Percentiles rank a stretch among this genome's conserved stretches.
phyloP scores from a whole-genome alignment of 2,888 invertebrate species.

The Koerneria pararmatus region DNA sequence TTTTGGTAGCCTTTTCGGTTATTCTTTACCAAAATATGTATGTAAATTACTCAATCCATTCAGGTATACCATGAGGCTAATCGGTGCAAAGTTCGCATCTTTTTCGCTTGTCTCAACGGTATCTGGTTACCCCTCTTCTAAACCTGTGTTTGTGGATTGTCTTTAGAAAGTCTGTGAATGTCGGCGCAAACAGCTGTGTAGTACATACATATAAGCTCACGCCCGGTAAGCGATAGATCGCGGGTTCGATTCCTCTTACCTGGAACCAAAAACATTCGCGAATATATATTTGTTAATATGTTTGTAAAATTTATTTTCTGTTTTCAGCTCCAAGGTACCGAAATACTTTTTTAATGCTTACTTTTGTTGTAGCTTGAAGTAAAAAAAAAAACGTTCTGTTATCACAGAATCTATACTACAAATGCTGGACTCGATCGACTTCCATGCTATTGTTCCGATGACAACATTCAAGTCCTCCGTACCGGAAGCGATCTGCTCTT shows the following conservation, averaged over 20 bases:
- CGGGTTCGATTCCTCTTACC: too few species aligned
- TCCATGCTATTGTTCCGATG: constrained; percentile 15
- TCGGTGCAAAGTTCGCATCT: background rate
- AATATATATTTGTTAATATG: too few species aligned
- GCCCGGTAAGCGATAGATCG: too few species aligned
- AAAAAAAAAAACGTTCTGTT: background rate
- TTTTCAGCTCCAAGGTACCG: too few species aligned
- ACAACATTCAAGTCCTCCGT: constrained; percentile 13
- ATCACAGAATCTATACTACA: constrained; percentile 14
- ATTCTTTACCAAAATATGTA: background rate
- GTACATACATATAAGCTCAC: too few species aligned
- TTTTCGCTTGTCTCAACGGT: constrained; percentile 20
- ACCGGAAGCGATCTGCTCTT: constrained; percentile 12
- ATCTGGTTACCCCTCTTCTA: too few species aligned
- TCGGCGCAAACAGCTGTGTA: too few species aligned
- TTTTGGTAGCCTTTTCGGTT: background rate
- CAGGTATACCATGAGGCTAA: constrained; percentile 14
- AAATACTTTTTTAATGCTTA: too few species aligned
- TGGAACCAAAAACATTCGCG: too few species aligned
- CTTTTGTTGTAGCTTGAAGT: background rate
- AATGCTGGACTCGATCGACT: constrained; percentile 22
- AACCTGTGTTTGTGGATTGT: too few species aligned
- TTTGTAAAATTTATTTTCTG: too few species aligned
- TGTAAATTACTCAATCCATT: background rate
- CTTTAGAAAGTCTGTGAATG: too few species aligned